Evolutionary conservation across 2,888 invertebrate species (phyloP).

Genomic region (Eudemis profundana): DNA sequence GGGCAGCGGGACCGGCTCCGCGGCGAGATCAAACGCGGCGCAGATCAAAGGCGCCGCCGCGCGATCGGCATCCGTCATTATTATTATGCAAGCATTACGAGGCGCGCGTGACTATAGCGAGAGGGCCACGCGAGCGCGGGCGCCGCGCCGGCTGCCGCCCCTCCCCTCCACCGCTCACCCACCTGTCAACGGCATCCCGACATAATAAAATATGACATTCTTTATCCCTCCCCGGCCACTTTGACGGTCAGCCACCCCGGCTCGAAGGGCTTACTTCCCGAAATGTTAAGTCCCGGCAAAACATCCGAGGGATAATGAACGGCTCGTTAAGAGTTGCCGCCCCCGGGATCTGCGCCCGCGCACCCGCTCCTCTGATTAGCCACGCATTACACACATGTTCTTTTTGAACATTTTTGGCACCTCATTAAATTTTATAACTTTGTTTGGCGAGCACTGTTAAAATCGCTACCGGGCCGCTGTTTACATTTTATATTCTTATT

Average conservation of each 20-base stretch:
- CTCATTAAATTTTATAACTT: conserved; percentile 61
- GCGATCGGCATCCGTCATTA: conserved; percentile 86
- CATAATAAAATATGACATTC: conserved; percentile 41
- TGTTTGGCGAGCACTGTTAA: conserved; percentile 52
- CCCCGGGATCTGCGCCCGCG: conserved; percentile 48
- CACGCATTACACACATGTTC: conserved; percentile 58
- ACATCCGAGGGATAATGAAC: conserved; percentile 32
- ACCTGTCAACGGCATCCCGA: conserved; percentile 64
- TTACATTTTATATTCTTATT: conserved; percentile 56
- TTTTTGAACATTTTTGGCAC: conserved; percentile 61
- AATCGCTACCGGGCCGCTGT: conserved; percentile 50
- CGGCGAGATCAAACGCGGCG: conserved; percentile 83
- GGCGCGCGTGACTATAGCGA: conserved; percentile 84
- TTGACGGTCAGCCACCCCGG: conserved; percentile 41
- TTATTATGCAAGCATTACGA: conserved; percentile 86
- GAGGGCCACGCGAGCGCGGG: conserved; percentile 84
- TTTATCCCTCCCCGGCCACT: conserved; percentile 40
- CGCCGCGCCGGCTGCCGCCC: conserved; percentile 65
- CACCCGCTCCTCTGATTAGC: conserved; percentile 59
- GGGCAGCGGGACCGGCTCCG: conserved; percentile 81
- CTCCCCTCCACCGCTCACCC: conserved; percentile 58
- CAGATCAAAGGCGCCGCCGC: conserved; percentile 84
- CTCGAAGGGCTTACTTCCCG: conserved; percentile 19
- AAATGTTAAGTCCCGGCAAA: conserved; percentile 27
- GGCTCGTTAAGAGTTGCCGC: conserved; percentile 30